phyloP scores from a whole-genome alignment of 2,113 vertebrate genomes.

The Cavia porcellus region DNA sequence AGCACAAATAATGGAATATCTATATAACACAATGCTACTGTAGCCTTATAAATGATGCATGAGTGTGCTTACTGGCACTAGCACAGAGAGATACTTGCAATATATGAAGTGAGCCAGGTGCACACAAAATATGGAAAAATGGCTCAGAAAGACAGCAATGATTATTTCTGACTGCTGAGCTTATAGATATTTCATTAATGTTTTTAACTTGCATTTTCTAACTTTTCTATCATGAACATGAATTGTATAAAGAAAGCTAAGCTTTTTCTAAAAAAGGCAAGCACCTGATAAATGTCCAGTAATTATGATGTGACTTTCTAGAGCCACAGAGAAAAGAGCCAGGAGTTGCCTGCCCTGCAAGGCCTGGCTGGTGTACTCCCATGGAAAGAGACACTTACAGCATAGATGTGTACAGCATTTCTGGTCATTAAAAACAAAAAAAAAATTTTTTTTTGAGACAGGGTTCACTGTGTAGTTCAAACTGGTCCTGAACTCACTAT shows the following conservation, averaged over 20 bases:
- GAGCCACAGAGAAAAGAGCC: neutral
- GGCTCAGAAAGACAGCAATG: neutral
- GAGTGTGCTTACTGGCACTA: neutral
- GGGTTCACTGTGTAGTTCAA: neutral
- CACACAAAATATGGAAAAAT: neutral
- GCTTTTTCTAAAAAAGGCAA: constrained; percentile 23
- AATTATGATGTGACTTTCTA: constrained; percentile 25
- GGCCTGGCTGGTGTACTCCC: neutral
- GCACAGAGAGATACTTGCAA: neutral
- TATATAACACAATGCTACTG: rapidly evolving
- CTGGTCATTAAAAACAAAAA: neutral
- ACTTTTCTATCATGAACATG: neutral
- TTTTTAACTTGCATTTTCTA: constrained; percentile 57
- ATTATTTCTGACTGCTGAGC: neutral
- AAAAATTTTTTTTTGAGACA: neutral
- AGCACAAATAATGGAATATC: neutral
- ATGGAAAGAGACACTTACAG: neutral
- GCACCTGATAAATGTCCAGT: neutral
- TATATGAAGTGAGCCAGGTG: neutral
- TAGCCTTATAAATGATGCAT: neutral
- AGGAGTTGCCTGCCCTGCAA: neutral
- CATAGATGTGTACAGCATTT: too few species aligned
- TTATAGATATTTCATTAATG: neutral
- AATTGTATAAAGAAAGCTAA: constrained; percentile 45
- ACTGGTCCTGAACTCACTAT: neutral